phyloP scores from a whole-genome alignment of 2,888 invertebrate species.

The Epinotia brunnichana region DNA sequence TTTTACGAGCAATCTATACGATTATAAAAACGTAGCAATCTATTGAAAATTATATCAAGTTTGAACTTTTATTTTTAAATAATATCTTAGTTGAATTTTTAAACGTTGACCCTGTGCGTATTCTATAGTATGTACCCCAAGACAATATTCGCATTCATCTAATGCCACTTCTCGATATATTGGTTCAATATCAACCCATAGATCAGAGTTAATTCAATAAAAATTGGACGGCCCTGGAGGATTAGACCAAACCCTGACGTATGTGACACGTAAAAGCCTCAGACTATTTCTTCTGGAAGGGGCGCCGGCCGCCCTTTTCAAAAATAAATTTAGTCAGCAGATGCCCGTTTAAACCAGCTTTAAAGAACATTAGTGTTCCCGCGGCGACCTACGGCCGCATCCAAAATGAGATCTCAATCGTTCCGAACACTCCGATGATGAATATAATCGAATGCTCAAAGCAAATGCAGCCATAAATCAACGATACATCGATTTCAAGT shows the following conservation, averaged over 20 bases:
- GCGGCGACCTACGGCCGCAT: conserved; percentile 43
- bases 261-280: conserved; percentile 79
- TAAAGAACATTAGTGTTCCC: conserved; percentile 45
- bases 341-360: conserved; percentile 45
- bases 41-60: not conserved
- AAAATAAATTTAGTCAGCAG: conserved; percentile 73
- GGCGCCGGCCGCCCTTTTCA: conserved; percentile 63
- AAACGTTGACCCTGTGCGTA: conserved; percentile 38
- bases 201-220: conserved; percentile 80
- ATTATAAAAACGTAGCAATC: conserved; percentile 11
- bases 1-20: conserved; percentile 10
- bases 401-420: conserved; percentile 56
- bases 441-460: conserved; percentile 66
- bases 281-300: conserved; percentile 69
- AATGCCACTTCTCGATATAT: conserved; percentile 68
- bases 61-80: not conserved
- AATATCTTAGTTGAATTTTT: conserved; percentile 31
- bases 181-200: conserved; percentile 74
- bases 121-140: conserved; percentile 50
- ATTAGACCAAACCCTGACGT: conserved; percentile 80
- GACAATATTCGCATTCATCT: conserved; percentile 66
- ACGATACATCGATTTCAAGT: conserved; percentile 68
- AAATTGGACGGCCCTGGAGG: conserved; percentile 77
- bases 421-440: conserved; percentile 62
- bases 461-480: conserved; percentile 72